Evolutionary conservation across 2,888 invertebrate species (phyloP).

Genomic region (Pyrrhia umbra): DNA sequence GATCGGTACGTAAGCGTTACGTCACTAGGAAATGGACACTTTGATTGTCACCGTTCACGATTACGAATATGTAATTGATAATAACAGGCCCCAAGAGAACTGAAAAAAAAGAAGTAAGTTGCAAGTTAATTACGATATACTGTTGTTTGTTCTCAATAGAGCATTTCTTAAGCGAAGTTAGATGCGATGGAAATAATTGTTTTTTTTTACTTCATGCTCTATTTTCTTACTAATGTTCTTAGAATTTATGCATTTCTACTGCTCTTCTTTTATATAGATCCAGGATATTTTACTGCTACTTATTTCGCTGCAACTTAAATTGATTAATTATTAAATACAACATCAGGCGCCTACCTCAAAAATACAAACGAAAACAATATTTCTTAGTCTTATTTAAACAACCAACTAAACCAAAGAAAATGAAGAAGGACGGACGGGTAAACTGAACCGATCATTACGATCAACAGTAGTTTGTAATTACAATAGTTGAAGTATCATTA

Average conservation of each 20-base stretch:
- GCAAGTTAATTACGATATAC: conserved; percentile 55
- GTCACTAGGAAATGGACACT: background rate
- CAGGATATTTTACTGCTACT: no score
- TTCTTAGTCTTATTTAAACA: background rate
- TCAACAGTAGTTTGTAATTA: conserved; percentile 16
- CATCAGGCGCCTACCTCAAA: background rate
- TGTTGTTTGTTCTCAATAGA: conserved; percentile 59
- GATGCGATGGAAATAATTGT: conserved; percentile 63
- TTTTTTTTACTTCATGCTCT: conserved; percentile 55
- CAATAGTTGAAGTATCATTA: conserved; percentile 28
- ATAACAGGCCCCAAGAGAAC: conserved; percentile 6
- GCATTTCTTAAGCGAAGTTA: conserved; percentile 55
- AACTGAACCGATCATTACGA: conserved; percentile 27
- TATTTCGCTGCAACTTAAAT: no score
- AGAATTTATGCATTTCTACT: conserved; percentile 56
- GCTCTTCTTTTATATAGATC: background rate
- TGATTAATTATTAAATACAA: background rate
- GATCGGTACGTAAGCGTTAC: background rate
- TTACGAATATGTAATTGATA: background rate
- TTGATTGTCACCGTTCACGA: background rate
- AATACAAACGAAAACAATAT: background rate
- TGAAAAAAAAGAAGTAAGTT: conserved; percentile 33
- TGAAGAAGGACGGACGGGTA: background rate
- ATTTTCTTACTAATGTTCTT: conserved; percentile 56
- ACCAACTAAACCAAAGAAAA: conserved; percentile 18